phyloP scores from a whole-genome alignment of 1,140 invertebrate genomes.

The Capitella teleta region DNA sequence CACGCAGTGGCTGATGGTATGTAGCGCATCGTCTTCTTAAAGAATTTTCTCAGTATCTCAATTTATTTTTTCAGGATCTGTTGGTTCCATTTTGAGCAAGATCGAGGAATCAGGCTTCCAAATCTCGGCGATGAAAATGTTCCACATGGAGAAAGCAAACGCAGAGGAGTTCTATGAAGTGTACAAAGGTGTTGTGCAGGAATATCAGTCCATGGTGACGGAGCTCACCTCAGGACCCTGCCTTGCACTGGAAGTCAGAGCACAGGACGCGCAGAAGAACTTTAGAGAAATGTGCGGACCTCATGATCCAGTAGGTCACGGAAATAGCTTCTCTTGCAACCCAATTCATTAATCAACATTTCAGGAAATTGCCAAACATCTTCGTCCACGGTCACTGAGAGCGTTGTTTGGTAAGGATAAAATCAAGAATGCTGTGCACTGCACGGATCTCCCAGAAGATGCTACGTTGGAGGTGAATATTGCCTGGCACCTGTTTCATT shows the following conservation, averaged over 20 bases:
- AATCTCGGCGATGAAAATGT: slow-evolving; percentile 59
- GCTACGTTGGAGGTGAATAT: slow-evolving; percentile 69
- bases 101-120: slow-evolving; percentile 64
- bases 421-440: slow-evolving; percentile 80
- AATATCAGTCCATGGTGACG: slow-evolving; percentile 52
- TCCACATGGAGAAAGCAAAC: slow-evolving; percentile 61
- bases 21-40: background rate
- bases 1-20: slow-evolving; percentile 65
- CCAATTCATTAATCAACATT: background rate
- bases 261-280: slow-evolving; percentile 49
- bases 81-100: slow-evolving; percentile 59
- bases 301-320: slow-evolving; percentile 66
- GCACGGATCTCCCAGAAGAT: slow-evolving; percentile 82
- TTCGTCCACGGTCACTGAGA: slow-evolving; percentile 69
- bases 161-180: slow-evolving; percentile 86
- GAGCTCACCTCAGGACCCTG: slow-evolving; percentile 71
- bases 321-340: too few relatives aligned
- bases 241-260: slow-evolving; percentile 72
- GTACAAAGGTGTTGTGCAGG: slow-evolving; percentile 77
- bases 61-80: slow-evolving; percentile 28
- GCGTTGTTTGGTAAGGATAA: slow-evolving; percentile 72
- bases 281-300: slow-evolving; percentile 80
- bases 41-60: too few relatives aligned
- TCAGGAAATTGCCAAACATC: slow-evolving; percentile 69
- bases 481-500: too few relatives aligned